Percentiles rank a stretch among this genome's conserved stretches.
These are phyloP conservation scores for Chlorodrepanis virens DNA, from an alignment of 2,113 vertebrate genomes.

Conservation along the genomic window DNA sequence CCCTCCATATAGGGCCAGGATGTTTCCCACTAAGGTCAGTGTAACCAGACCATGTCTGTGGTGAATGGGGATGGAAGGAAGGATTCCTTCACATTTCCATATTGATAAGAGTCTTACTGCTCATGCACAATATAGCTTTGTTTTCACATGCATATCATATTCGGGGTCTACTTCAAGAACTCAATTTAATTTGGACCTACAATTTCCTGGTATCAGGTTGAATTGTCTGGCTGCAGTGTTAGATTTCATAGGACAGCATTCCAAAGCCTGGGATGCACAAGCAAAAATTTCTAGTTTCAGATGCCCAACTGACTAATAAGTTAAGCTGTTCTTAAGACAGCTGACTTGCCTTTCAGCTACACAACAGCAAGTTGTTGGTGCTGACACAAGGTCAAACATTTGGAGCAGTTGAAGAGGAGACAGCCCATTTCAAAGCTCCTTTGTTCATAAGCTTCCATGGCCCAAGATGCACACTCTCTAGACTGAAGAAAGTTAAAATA, in stretches of 20 bases:
- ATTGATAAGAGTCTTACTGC: neutral
- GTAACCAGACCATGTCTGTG: neutral
- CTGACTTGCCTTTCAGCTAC: neutral
- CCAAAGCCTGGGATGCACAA: neutral
- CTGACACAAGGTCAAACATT: neutral
- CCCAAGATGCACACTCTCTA: neutral
- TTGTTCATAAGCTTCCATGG: neutral
- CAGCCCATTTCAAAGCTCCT: constrained; percentile 28
- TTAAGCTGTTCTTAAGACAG: neutral
- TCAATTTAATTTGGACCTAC: neutral
- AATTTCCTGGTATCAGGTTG: neutral
- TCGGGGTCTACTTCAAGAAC: neutral
- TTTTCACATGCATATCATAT: neutral
- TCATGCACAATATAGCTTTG: neutral
- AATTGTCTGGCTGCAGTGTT: neutral
- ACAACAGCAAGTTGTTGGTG: neutral
- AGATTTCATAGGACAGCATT: neutral
- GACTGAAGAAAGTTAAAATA: neutral
- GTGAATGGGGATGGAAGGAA: neutral
- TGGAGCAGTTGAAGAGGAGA: neutral
- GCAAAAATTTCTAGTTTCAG: neutral
- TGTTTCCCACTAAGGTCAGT: neutral
- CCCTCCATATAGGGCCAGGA: neutral
- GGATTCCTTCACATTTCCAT: neutral
- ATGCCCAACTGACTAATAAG: neutral